Conservation (phyloP, 2,888 invertebrate species). For the Muschampia plurimacula region DNA sequence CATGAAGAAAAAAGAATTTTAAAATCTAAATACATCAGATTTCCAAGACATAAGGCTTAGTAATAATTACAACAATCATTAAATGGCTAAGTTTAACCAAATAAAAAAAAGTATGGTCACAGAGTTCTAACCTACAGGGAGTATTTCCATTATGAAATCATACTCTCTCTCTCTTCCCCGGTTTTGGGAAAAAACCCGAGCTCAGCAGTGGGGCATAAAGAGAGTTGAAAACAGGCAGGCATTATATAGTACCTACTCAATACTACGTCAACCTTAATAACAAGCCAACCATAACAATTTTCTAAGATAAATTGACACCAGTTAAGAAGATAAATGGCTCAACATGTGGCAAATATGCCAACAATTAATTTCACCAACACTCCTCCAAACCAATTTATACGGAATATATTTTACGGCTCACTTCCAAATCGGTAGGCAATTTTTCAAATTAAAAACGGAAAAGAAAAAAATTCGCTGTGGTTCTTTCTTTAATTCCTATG, state of each 20-base stretch:
- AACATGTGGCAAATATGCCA: slow-evolving; percentile 10
- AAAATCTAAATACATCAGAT: slow-evolving; percentile 34
- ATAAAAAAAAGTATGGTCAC: slow-evolving; percentile 15
- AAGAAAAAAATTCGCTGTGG: background rate
- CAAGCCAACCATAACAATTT: slow-evolving; percentile 4
- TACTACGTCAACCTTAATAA: background rate
- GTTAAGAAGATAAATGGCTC: slow-evolving; percentile 4
- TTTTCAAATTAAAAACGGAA: background rate
- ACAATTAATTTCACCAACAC: background rate
- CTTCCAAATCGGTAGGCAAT: slow-evolving; percentile 9
- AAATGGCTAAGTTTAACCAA: slow-evolving; percentile 28
- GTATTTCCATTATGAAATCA: slow-evolving; percentile 17
- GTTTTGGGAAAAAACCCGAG: no score
- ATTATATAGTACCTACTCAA: background rate
- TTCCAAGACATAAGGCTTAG: slow-evolving; percentile 38
- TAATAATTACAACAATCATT: slow-evolving; percentile 28
- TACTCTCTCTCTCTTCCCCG: no score
- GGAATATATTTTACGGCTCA: slow-evolving; percentile 1
- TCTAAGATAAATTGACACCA: slow-evolving; percentile 18
- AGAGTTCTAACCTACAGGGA: slow-evolving; percentile 8
- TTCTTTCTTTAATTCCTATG: background rate
- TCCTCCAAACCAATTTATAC: background rate
- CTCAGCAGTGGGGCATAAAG: no score
- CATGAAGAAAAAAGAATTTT: slow-evolving; percentile 12
- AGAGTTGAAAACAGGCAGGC: no score